Base-by-base conservation (phyloP, 2,888 invertebrate species). In the Trichopria drosophilae region DNA sequence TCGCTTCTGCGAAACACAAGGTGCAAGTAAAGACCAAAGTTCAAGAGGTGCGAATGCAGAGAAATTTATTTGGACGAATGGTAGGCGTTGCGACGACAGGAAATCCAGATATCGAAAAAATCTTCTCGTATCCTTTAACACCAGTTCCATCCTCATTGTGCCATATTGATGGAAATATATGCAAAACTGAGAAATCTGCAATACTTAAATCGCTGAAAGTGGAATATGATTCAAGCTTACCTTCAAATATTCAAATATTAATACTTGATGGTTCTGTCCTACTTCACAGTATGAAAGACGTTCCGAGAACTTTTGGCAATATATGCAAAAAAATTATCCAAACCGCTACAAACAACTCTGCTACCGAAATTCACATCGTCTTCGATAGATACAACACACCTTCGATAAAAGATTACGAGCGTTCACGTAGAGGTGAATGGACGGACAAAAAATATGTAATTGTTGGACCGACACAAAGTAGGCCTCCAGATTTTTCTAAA, bases 251-350 rank as follows among this genome's bases (percentile, higher is more conserved):
- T 13, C 13, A 9, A 56, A 18, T 36, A n/a, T 18, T 63, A 51
- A 61, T 66, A 35, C 59, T 67, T 12, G 65, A 65, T 57, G 66
- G 62, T 36, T 66, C 63, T 58, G 64, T 60, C 24, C n/a, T 42
- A 22, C 19, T 42, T 22, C 34, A 34, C 16, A 31, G 23, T 12
- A 57, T 53, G 56, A 66, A 62, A 49, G 37, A 49, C 31, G 32
- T 68, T 39, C 63, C 68, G 13, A 59, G 60, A 54, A 65, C 64
- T 1, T 68, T 69, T 60, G 64, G 58, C 5, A 66, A 64, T 59
- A 28, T 67, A n/a, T 55, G 63, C 5, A 58, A 67, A 31, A 59
- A 61, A 34, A 65, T 69, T 36, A 45, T 68, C 0, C 57, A 60
- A 28, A 67, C 63, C 60, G 22, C 66, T 29, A 66, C 63, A 53